These are phyloP conservation scores for Lepus americanus DNA, from an alignment of 2,113 vertebrate genomes.

Conservation along the genomic window DNA sequence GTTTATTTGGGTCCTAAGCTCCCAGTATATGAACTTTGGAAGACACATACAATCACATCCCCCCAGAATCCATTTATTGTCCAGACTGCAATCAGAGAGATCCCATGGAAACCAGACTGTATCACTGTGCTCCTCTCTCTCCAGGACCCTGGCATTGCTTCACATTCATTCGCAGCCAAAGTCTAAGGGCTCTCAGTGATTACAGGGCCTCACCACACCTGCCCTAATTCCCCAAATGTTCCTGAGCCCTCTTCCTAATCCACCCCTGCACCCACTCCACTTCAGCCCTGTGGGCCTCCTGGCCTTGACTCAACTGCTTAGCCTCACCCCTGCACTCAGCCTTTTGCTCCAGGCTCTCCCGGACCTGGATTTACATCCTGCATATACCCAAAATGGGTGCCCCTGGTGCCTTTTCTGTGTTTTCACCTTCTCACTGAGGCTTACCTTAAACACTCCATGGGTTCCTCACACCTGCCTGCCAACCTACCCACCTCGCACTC, in stretches of 20 bases:
- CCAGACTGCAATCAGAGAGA: neutral
- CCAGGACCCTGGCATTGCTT: rapidly evolving
- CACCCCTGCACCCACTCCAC: neutral
- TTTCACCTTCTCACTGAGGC: neutral
- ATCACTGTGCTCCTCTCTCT: neutral
- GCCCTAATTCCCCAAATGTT: neutral
- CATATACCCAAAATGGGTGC: neutral
- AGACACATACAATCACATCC: neutral
- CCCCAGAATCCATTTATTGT: neutral
- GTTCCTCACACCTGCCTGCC: neutral
- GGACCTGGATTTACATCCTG: neutral
- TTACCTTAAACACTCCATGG: neutral
- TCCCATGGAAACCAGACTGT: rapidly evolving
- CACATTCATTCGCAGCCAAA: rapidly evolving
- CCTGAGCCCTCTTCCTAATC: neutral
- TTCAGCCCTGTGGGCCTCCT: neutral
- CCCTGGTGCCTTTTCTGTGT: neutral
- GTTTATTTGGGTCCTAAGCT: no score
- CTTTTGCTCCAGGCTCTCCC: neutral
- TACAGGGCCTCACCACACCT: rapidly evolving
- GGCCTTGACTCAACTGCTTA: neutral
- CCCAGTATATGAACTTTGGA: neutral
- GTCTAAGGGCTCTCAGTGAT: neutral
- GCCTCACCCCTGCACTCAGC: neutral
- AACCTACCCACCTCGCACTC: neutral